Conservation (phyloP, 2,888 invertebrate species). For the Caenorhabditis plicata region DNA sequence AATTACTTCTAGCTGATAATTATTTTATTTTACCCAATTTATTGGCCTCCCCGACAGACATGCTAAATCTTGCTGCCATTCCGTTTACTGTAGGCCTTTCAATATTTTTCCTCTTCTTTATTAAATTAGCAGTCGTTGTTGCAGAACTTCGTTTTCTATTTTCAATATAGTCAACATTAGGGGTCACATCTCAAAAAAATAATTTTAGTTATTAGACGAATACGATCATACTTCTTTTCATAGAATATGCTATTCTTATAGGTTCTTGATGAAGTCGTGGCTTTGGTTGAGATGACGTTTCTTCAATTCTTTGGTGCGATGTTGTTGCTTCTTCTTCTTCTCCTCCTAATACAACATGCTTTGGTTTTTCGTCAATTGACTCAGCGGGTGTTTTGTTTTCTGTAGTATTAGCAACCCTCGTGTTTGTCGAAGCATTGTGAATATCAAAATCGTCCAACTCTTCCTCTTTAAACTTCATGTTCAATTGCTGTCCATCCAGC, state of each 20-base stretch:
- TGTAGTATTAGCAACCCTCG: too few relatives aligned
- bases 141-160: background rate
- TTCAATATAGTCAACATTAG: too few relatives aligned
- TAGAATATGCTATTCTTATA: too few relatives aligned
- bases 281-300: too few relatives aligned
- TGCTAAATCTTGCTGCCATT: constrained; percentile 32
- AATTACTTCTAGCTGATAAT: constrained; percentile 2
- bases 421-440: too few relatives aligned
- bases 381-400: too few relatives aligned
- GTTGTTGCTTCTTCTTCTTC: background rate
- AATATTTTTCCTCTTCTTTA: constrained; percentile 17
- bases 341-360: background rate
- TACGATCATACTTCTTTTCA: too few relatives aligned
- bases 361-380: too few relatives aligned
- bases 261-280: too few relatives aligned
- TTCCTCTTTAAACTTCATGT: background rate
- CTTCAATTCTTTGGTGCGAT: too few relatives aligned
- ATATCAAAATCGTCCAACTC: background rate
- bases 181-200: too few relatives aligned
- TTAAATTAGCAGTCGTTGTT: constrained; percentile 11
- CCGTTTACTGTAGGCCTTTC: constrained; percentile 17
- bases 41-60: constrained; percentile 29
- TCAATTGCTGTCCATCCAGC: constrained; percentile 1
- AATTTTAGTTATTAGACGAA: too few relatives aligned
- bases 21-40: constrained; percentile 14